A percentile compares a stretch with the other conserved stretches of the same genome.
Conservation (phyloP, 1,140 invertebrate genomes). For the Dendrolimus kikuchii region DNA sequence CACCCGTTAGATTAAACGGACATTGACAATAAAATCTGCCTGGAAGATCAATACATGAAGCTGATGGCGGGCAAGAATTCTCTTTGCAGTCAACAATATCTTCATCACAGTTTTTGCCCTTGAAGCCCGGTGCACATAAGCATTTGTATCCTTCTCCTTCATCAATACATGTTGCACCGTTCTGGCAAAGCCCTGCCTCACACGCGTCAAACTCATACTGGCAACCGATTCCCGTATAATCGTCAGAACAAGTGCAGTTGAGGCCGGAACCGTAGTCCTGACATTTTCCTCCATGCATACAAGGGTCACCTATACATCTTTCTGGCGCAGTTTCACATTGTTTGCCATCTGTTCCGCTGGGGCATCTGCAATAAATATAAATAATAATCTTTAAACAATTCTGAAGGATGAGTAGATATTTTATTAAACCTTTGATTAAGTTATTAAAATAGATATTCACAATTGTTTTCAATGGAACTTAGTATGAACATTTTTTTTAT, state of each 20-base stretch:
- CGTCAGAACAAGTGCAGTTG: constrained; percentile 92
- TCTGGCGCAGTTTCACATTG: constrained; percentile 96
- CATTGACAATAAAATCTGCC: constrained; percentile 96
- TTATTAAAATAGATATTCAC: too few relatives aligned
- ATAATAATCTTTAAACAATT: too few relatives aligned
- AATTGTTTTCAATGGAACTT: too few relatives aligned
- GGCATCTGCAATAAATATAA: constrained; percentile 75
- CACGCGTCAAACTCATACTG: constrained; percentile 96
- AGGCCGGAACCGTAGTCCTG: constrained; percentile 95
- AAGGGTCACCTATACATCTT: constrained; percentile 95
- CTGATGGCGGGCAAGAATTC: constrained; percentile 94
- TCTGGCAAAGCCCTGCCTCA: constrained; percentile 89
- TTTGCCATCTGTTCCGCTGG: constrained; percentile 94
- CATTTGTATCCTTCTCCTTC: constrained; percentile 90
- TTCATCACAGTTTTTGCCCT: constrained; percentile 92
- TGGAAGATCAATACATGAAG: constrained; percentile 94
- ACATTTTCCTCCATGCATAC: constrained; percentile 95
- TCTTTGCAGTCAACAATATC: constrained; percentile 95
- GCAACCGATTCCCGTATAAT: constrained; percentile 91
- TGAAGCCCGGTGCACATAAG: constrained; percentile 87
- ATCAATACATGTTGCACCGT: constrained; percentile 93
- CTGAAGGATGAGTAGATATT: too few relatives aligned
- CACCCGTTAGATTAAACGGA: constrained; percentile 96
- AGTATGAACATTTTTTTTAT: too few relatives aligned
- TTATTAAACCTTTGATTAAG: too few relatives aligned